Conservation (phyloP, 2,888 invertebrate genomes). For the Willowsia nigromaculata region DNA sequence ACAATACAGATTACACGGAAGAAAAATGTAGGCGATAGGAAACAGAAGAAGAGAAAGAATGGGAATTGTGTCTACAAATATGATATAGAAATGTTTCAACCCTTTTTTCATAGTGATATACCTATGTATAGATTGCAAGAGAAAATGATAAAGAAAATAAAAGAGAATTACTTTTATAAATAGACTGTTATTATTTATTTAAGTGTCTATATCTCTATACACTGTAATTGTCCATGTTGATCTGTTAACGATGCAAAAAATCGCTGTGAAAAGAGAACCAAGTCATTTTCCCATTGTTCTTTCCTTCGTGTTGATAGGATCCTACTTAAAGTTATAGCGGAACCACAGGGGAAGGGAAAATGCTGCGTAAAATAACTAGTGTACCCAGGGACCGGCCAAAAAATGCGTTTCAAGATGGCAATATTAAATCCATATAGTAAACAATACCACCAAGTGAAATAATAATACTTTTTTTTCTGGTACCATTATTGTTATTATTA, state of each 20-base stretch:
- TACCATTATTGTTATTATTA: background rate
- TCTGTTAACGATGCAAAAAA: background rate
- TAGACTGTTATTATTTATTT: no score
- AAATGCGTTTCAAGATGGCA: constrained; percentile 1
- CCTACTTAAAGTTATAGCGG: no score
- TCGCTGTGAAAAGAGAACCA: background rate
- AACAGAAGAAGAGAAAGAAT: background rate
- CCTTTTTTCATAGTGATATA: no score
- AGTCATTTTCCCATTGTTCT: background rate
- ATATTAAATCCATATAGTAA: background rate
- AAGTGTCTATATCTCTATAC: no score
- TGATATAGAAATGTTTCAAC: no score
- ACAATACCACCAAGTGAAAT: background rate
- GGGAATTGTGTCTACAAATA: no score
- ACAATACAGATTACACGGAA: background rate
- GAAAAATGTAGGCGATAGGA: constrained; percentile 25
- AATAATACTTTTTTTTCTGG: background rate
- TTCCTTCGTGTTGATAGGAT: no score
- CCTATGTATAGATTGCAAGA: no score
- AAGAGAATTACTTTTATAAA: background rate
- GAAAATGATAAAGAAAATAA: constrained; percentile 23
- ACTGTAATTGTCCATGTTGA: background rate
- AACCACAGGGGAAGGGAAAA: no score
- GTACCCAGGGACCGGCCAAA: background rate
- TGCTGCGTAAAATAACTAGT: no score